A percentile compares a stretch with the other conserved stretches of the same genome.
Conservation (phyloP, 2,888 invertebrate genomes). For the Cordilura impudica region DNA sequence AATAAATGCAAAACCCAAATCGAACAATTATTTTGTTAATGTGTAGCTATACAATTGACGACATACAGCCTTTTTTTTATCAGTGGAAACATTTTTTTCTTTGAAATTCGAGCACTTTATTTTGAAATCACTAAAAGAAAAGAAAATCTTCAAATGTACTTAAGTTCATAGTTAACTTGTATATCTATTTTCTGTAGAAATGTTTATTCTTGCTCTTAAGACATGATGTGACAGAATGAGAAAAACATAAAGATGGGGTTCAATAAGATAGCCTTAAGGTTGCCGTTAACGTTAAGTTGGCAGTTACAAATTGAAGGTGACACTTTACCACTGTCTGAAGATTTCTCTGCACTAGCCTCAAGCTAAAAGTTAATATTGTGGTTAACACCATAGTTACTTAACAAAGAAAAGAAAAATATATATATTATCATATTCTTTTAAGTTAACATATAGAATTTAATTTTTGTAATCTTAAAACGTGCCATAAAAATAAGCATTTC, state of each 20-base stretch:
- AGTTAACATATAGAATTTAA: neutral
- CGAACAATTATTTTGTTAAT: too few species aligned
- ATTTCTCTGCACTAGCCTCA: neutral
- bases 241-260: neutral
- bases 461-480: neutral
- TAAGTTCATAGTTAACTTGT: too few species aligned
- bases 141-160: too few species aligned
- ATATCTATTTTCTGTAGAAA: neutral
- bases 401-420: neutral
- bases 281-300: conserved; percentile 23
- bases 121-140: too few species aligned
- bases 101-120: too few species aligned
- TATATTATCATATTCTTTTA: neutral
- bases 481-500: neutral
- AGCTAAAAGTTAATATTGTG: neutral
- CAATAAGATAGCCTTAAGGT: neutral
- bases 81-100: too few species aligned
- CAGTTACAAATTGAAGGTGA: conserved; percentile 46
- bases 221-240: neutral
- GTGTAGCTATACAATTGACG: too few species aligned
- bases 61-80: too few species aligned
- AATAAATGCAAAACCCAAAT: too few species aligned
- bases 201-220: conserved; percentile 4
- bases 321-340: conserved; percentile 25
- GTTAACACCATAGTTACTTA: neutral